Evolutionary conservation across 2,113 vertebrate species (phyloP).

Genomic region (Rhadina sibilatrix): DNA sequence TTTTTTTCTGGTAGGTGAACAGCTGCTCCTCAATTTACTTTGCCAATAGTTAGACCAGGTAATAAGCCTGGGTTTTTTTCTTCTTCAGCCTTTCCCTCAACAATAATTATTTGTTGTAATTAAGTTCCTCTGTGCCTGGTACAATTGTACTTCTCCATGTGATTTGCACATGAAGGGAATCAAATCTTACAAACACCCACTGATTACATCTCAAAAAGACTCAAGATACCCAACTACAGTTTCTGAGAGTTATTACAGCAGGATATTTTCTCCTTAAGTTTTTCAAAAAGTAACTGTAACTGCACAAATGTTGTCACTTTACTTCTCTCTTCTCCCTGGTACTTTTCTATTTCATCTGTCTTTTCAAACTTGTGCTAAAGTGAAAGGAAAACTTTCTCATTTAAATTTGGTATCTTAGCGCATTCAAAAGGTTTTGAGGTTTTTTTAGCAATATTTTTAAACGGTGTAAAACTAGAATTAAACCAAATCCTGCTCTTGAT

Average conservation of each 20-base stretch:
- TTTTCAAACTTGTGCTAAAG: background rate
- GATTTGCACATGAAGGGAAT: constrained; percentile 20
- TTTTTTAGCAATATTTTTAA: background rate
- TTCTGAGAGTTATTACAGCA: background rate
- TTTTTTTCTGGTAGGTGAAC: background rate
- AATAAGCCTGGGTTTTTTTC: background rate
- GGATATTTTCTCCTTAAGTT: background rate
- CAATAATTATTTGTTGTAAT: background rate
- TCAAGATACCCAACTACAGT: background rate
- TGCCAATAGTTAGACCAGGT: background rate
- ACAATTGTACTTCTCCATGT: background rate
- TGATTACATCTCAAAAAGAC: background rate
- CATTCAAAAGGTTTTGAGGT: background rate
- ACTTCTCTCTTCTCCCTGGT: background rate
- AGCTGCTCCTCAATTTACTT: background rate
- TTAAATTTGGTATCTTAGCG: background rate
- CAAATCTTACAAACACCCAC: background rate
- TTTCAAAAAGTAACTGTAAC: background rate
- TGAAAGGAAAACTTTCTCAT: background rate
- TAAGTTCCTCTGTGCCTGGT: background rate
- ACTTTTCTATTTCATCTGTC: background rate
- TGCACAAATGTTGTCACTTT: background rate
- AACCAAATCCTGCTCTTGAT: background rate
- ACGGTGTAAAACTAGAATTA: background rate
- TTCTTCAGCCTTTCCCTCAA: background rate